Evolutionary conservation across 2,797 vertebrate species (phyloP), one percentile per base, ranked within the genome.

Genomic region (Coregonus ussuriensis): DNA sequence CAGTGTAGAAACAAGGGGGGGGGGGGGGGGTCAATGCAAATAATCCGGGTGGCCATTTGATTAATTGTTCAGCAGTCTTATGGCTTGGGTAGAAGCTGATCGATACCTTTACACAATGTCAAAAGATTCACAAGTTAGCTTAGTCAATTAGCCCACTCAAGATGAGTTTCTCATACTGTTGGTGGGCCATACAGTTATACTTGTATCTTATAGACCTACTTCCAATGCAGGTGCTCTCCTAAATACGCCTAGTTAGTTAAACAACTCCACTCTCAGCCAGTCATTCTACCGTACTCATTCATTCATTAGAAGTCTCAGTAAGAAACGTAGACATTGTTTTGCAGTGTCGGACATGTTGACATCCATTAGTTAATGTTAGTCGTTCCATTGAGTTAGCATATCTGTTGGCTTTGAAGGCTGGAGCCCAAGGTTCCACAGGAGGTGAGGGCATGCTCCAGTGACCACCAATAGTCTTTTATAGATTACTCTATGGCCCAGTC

Each of bases 401-500:
- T 31, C 65, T 15, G 4, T 15, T 13, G 25, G 21, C 29, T 66
- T 21, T 66, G 63, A 14, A 4, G n/a, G 18, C 56, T n/a, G 56
- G 56, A n/a, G 18, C n/a, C 56, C 18, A n/a, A 67, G 66, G 66
- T 37, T 37, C 29, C 33, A 33, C 31, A 68, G 72, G 74, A 72
- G 76, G 76, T 78, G 71, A 54, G 63, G 75, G 68, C 63, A 80
- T 74, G 81, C 78, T 47, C 77, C 77, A 71, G 68, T 80, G 81
- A 73, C 68, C 70, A 29, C 81, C 74, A 77, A 77, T 66, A 77
- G 76, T 4, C 3, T 21, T 13, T 7, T 29, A 11, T 63, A 63
- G n/a, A 47, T 47, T 11, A 3, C n/a, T 63, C 21, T 63, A 21
- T 63, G 21, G 59, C 13, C 74, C 72, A 13, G 25, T 74, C 37